Percentiles rank a stretch among this genome's conserved stretches.
Conservation (phyloP, 2,113 vertebrate genomes). For the Bombycilla garrulus region DNA sequence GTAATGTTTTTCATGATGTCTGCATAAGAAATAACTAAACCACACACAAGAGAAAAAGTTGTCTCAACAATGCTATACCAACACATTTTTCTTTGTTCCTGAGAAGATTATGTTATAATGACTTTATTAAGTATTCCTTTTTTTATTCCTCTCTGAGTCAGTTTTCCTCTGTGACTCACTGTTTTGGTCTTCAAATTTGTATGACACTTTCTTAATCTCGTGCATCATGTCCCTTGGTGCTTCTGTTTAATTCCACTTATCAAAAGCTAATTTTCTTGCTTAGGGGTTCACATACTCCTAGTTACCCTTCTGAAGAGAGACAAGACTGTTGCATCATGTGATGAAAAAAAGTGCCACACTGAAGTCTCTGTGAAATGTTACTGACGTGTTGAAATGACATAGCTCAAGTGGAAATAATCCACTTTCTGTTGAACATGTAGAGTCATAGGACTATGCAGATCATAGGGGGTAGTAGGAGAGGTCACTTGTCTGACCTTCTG, state of each 20-base stretch:
- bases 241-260: not conserved
- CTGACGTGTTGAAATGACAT: not conserved
- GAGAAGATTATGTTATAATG: not conserved
- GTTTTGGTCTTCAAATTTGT: constrained; percentile 7
- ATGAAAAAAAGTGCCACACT: not conserved
- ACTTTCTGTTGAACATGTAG: not conserved
- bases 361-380: not conserved
- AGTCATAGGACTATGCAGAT: not conserved
- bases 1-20: constrained; percentile 65
- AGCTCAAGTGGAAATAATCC: not conserved
- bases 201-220: not conserved
- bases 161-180: not conserved
- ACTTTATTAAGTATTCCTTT: not conserved
- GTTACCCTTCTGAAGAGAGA: not conserved
- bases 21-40: not conserved
- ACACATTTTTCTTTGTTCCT: not conserved
- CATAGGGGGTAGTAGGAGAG: not conserved
- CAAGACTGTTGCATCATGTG: not conserved
- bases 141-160: not conserved
- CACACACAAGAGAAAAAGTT: not conserved
- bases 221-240: not conserved
- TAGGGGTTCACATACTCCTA: not conserved
- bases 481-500: not conserved
- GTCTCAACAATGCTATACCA: not conserved
- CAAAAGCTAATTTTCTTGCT: not conserved